Base-by-base conservation (phyloP, 2,113 vertebrate genomes). In the Plestiodon gilberti region DNA sequence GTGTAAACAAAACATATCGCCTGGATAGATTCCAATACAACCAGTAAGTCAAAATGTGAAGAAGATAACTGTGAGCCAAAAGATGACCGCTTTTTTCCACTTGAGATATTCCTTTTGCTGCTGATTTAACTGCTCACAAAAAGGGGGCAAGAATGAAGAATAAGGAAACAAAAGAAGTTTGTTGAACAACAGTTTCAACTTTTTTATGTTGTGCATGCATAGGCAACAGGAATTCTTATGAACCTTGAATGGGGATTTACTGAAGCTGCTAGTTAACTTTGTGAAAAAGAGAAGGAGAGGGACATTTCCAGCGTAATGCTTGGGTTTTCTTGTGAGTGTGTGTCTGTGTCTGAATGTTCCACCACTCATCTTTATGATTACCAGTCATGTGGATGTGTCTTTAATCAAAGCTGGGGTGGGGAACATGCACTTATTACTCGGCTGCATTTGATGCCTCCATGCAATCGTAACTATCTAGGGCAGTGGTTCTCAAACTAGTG, bases 181-280 rank as follows among this genome's bases (percentile, higher is more conserved):
- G 76, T 17, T 71, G 23, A 59, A 59, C 28, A 33, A 43, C 30
- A 22, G 22, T 70, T 25, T 77, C 10, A n/a, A 3, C 48, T 55
- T 28, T 70, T 70, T 55, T 61, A 48, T 61, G 13, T 35, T 73
- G 52, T 71, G 22, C 30, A 62, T 52, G 38, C 64, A 40, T 35
- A 78, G 15, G 6, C 33, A 22, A 22, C 30, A 81, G 55, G 13
- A 1, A 35, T 52, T 64, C 33, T 48, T 67, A 6, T 38, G 5
- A 73, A n/a, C 70, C 35, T 79, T 80, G 83, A 85, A 67, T 69
- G 55, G 35, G 25, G 33, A 69, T 85, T 59, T 78, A 55, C 38
- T 78, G 25, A 79, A 71, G 77, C 67, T 86, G 84, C 65, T 79
- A 71, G n/a, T 33, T 59, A 80, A n/a, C 59, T 61, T 79, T 70